A percentile compares a stretch with the other conserved stretches of the same genome.
phyloP scores from a whole-genome alignment of 2,888 invertebrate species.

The Brenthis ino region DNA sequence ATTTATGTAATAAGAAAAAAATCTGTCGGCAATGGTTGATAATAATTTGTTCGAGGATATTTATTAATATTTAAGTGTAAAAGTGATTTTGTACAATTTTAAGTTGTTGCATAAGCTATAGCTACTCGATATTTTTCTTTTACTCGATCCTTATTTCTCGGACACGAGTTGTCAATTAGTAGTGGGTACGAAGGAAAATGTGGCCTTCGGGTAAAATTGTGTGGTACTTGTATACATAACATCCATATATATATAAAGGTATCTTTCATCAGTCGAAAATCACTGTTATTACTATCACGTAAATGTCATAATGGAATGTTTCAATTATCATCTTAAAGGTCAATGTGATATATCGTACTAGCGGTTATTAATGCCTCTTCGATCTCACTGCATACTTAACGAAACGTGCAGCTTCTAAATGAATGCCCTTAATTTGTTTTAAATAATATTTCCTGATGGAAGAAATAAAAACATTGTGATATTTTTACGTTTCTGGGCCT shows the following conservation, averaged over 20 bases:
- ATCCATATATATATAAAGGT: constrained; percentile 30
- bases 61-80: neutral
- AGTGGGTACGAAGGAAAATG: constrained; percentile 58
- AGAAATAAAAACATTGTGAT: constrained; percentile 24
- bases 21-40: too few relatives aligned
- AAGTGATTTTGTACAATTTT: neutral
- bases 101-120: constrained; percentile 26
- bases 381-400: constrained; percentile 40
- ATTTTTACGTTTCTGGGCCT: neutral
- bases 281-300: constrained; percentile 30
- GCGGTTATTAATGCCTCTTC: constrained; percentile 40
- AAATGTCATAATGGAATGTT: constrained; percentile 37
- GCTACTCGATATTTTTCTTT: constrained; percentile 51
- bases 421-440: constrained; percentile 44
- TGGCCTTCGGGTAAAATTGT: constrained; percentile 60
- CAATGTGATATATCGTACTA: constrained; percentile 38
- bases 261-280: constrained; percentile 31
- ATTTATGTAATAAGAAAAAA: too few relatives aligned
- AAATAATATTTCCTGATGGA: constrained; percentile 35
- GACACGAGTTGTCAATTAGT: constrained; percentile 77
- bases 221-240: constrained; percentile 29
- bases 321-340: constrained; percentile 26
- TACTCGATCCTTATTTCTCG: constrained; percentile 56
- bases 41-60: too few relatives aligned
- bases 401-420: constrained; percentile 45